Base-by-base conservation (phyloP, 2,888 invertebrate species). In the Lagria hirta region DNA sequence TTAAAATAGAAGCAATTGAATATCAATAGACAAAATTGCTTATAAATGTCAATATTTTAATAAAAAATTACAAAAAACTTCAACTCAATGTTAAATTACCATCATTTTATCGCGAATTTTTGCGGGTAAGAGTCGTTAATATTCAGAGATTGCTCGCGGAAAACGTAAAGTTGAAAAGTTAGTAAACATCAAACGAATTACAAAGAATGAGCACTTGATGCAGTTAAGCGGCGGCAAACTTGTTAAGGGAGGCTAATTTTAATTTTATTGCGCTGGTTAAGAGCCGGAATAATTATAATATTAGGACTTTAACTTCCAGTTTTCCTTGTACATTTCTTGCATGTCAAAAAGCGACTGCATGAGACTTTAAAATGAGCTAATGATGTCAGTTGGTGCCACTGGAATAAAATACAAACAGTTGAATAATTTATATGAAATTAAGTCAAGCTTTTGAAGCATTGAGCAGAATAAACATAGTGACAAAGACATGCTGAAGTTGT, bases 211-310 rank as follows among this genome's bases (percentile, higher is more conserved):
- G 52, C 49, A 55, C 56, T 57, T 60, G 57, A 58, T 58, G 60
- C 55, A 58, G 60, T 58, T 58, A 54, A 52, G 49, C 51, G 50
- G 50, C 51, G 52, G 48, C 49, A 54, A 56, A 57, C 56, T 60
- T 56, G 58, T 58, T 55, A 61, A 57, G 58, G 53, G 53, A 60
- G 55, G 60, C 60, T 57, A 64, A 64, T 62, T 64, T 65, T 62
- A 62, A 66, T 66, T 66, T 66, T 65, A 65, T 65, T 61, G 64
- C 64, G 51, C 54, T 53, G 62, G 54, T 58, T 65, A 65, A 66
- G 60, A 58, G 57, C 61, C 61, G 65, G 64, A 65, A 66, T 66
- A 66, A 66, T 66, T 66, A 64, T 64, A 61, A 66, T 63, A 66
- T 66, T 64, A 59, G 57, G 56, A 54, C 54, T 53, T 58, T 51